phyloP scores from a whole-genome alignment of 2,113 vertebrate genomes.

The Cyprinus carpio region DNA sequence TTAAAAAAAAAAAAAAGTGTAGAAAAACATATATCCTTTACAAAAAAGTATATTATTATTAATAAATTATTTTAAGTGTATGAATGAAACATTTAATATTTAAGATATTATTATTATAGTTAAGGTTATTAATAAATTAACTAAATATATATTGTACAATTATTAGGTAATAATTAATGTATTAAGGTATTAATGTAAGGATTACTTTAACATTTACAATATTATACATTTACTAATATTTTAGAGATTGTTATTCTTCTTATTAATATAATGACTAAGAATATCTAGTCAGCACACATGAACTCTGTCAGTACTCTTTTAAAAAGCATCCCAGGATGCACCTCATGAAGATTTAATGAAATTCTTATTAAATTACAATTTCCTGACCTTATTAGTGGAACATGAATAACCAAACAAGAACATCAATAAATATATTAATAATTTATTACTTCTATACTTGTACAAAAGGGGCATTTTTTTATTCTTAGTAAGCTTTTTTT shows the following conservation, averaged over 20 bases:
- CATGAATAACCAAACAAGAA: constrained; percentile 19
- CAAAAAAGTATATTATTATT: background rate
- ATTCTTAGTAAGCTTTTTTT: background rate
- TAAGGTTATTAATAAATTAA: background rate
- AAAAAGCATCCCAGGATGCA: background rate
- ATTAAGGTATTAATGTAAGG: background rate
- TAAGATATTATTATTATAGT: background rate
- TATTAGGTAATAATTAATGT: background rate
- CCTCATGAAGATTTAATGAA: background rate
- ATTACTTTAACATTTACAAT: background rate
- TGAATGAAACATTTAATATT: background rate
- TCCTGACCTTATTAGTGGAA: background rate
- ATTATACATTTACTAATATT: background rate
- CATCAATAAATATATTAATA: constrained; percentile 44
- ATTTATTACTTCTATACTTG: constrained; percentile 44
- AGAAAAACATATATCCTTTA: background rate
- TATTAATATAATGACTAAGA: background rate
- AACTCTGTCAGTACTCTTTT: background rate
- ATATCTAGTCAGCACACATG: background rate
- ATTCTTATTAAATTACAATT: background rate
- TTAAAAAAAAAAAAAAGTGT: background rate
- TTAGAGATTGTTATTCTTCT: background rate
- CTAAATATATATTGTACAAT: background rate
- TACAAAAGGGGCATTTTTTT: constrained; percentile 36
- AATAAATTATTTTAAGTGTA: background rate